phyloP scores from a whole-genome alignment of 2,888 invertebrate species.

The Eustalomyia histrio region DNA sequence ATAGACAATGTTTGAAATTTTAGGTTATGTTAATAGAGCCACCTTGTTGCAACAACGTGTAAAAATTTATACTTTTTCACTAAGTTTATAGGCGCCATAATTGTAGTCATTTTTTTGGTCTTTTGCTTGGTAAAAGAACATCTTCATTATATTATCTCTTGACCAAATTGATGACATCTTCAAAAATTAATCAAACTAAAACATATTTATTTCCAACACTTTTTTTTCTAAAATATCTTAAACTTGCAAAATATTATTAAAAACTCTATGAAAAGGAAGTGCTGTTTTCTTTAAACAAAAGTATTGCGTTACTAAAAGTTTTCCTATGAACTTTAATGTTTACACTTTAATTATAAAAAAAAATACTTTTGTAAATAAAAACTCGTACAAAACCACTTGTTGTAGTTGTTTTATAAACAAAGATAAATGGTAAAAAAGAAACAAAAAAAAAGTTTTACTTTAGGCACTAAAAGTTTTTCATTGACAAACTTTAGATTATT shows the following conservation, averaged over 20 bases:
- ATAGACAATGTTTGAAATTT: too few relatives aligned
- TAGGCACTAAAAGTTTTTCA: slow-evolving; percentile 1
- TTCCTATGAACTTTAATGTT: slow-evolving; percentile 18
- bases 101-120: too few relatives aligned
- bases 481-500: background rate
- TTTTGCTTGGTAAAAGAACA: too few relatives aligned
- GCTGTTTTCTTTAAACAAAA: background rate
- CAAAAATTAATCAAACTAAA: background rate
- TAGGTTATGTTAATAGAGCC: too few relatives aligned
- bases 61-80: too few relatives aligned
- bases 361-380: slow-evolving; percentile 12
- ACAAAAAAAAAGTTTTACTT: background rate
- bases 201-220: too few relatives aligned
- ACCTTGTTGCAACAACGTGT: too few relatives aligned
- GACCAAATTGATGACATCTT: too few relatives aligned
- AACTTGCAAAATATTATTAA: too few relatives aligned
- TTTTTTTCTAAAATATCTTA: too few relatives aligned
- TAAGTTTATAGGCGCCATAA: too few relatives aligned
- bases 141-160: too few relatives aligned
- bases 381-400: background rate
- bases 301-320: slow-evolving; percentile 20
- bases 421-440: background rate
- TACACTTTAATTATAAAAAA: slow-evolving; percentile 6
- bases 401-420: slow-evolving; percentile 14
- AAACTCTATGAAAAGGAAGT: background rate